Conservation (phyloP, 2,797 vertebrate species). For the Phalloptychus januarius region DNA sequence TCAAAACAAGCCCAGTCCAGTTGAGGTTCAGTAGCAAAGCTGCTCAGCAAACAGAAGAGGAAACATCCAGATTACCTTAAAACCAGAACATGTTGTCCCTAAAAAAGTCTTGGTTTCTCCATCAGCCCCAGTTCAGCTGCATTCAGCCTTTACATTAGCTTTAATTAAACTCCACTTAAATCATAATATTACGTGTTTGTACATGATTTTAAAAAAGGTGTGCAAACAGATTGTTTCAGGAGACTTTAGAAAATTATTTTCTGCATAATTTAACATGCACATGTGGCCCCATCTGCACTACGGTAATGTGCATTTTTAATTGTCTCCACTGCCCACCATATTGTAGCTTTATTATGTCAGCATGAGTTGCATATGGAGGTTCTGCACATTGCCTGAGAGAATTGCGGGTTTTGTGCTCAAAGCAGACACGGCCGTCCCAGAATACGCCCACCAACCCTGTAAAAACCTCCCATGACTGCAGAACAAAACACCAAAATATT, state of each 20-base stretch:
- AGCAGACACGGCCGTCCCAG: neutral
- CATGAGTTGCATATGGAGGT: slow-evolving; percentile 12
- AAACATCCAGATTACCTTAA: neutral
- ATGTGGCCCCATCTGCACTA: slow-evolving; percentile 11
- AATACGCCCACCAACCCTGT: neutral
- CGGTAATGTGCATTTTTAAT: slow-evolving; percentile 7
- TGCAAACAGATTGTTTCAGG: slow-evolving; percentile 21
- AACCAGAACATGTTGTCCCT: neutral
- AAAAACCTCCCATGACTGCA: neutral
- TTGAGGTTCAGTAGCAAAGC: neutral
- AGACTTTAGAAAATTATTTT: slow-evolving; percentile 14
- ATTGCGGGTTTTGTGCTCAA: neutral
- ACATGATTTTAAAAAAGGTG: slow-evolving; percentile 26
- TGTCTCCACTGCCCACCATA: slow-evolving; percentile 3
- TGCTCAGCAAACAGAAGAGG: neutral
- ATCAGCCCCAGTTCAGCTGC: neutral
- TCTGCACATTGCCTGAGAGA: neutral
- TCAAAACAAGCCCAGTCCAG: neutral
- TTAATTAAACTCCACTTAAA: slow-evolving; percentile 24
- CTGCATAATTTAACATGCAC: slow-evolving; percentile 30
- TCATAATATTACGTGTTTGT: slow-evolving; percentile 20
- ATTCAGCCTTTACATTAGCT: slow-evolving; percentile 15
- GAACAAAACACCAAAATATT: neutral
- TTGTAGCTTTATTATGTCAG: slow-evolving; percentile 8
- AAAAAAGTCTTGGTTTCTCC: neutral